Evolutionary conservation across 1,140 invertebrate genomes (phyloP), one percentile per base, ranked within the genome.

Genomic region (Rhopalosiphum maidis): DNA sequence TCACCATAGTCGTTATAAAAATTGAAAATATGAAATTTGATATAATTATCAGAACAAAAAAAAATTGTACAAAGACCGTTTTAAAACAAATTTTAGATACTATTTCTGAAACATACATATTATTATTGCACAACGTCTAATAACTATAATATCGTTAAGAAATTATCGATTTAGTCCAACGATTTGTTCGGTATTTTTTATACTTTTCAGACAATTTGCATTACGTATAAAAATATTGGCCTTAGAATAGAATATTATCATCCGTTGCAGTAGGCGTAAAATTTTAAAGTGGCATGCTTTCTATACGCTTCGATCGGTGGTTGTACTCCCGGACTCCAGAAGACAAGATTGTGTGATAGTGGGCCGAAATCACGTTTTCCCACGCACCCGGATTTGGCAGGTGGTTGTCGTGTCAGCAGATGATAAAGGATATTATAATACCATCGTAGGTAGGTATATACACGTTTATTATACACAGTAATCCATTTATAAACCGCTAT

Each of bases 291-390:
- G 4, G 25, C 37, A 8, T 1, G 23, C 37, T 37, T 43, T 85
- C 22, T 86, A 43, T 43, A 23, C 37, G 83, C 9, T 23, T 86
- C 23, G 11, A 43, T 83, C 22, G 21, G 83, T 30, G 9, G 9
- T 11, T 23, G 23, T 1, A 86, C 30, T n/a, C 60, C 41, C 25
- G 11, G 25, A 86, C 85, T 0, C 23, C 23, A 23, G 25, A 11
- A 43, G 11, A 11, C 30, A 11, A 68, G 60, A 68, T 68, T 68
- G 18, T 77, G n/a, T 18, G 60, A 41, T 25, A 46, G 85, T 86
- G 85, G 85, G 85, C 43, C 41, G 23, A 46, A 86, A 41, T 43
- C 85, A 46, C 43, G 85, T 86, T 86, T 86, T 43, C 85, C 85
- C 85, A 86, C 85, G 85, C 37, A 46, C 37, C 35, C 83, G 83